A percentile compares a stretch with the other conserved stretches of the same genome.
These are phyloP conservation scores for Lucifuga dentata DNA, from an alignment of 2,113 vertebrate genomes.

Conservation along the genomic window DNA sequence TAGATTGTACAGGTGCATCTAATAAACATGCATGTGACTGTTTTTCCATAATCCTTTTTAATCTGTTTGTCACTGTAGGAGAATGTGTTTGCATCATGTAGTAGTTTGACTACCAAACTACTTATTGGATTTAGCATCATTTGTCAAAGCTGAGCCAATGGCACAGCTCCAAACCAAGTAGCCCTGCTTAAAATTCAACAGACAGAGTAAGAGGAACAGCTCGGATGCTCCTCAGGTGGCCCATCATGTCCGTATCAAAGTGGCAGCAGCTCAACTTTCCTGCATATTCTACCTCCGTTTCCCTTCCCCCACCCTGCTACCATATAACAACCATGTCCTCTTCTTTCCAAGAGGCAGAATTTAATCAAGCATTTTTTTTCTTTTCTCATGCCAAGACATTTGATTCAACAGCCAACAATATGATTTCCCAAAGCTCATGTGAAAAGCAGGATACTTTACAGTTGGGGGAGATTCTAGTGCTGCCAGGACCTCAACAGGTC, in stretches of 20 bases:
- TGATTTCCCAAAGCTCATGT: conserved; percentile 16
- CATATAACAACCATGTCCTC: conserved; percentile 39
- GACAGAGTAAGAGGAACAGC: conserved; percentile 58
- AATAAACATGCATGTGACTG: background rate
- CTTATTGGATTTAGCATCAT: conserved; percentile 46
- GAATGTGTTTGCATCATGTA: conserved; percentile 1
- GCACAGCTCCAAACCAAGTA: conserved; percentile 45
- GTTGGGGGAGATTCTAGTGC: background rate
- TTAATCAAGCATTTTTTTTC: conserved; percentile 55
- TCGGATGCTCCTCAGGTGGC: conserved; percentile 76
- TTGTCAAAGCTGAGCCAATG: conserved; percentile 42
- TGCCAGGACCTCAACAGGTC: background rate
- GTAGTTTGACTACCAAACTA: conserved; percentile 19
- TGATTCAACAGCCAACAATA: conserved; percentile 7
- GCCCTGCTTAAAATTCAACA: conserved; percentile 53
- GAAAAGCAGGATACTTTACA: too few relatives aligned
- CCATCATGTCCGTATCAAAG: conserved; percentile 59
- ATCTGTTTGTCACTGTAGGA: conserved; percentile 8
- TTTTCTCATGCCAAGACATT: conserved; percentile 22
- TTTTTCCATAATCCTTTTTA: background rate
- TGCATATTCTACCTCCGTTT: conserved; percentile 44
- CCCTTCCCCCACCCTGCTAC: conserved; percentile 30
- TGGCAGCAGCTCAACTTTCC: conserved; percentile 67
- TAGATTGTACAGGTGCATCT: too few relatives aligned
- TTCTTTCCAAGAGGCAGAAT: conserved; percentile 29